These are phyloP conservation scores for Ceraclea dissimilis DNA, from an alignment of 2,888 invertebrate species.

Conservation along the genomic window DNA sequence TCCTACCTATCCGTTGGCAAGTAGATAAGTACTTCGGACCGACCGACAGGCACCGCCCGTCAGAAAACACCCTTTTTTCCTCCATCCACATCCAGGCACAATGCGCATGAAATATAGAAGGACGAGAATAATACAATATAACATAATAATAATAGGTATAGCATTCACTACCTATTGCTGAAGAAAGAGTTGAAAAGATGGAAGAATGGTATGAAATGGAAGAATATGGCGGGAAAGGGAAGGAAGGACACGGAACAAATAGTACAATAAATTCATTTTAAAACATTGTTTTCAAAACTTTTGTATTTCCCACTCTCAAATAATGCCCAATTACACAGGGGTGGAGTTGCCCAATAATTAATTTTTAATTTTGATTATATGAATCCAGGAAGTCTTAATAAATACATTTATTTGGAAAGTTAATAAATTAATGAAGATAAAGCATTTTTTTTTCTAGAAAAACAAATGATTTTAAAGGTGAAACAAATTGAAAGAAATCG, in stretches of 20 bases:
- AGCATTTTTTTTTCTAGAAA: too few species aligned
- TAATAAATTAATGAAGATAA: too few species aligned
- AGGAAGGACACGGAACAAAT: constrained; percentile 19
- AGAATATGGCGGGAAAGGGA: neutral
- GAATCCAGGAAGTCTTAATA: too few species aligned
- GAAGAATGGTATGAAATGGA: constrained; percentile 4
- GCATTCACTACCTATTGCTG: neutral
- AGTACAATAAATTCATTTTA: constrained; percentile 26
- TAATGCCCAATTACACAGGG: constrained; percentile 4
- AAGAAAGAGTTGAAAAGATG: constrained; percentile 24
- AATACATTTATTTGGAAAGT: too few species aligned
- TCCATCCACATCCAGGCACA: constrained; percentile 10
- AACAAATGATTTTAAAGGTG: too few species aligned
- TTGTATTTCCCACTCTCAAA: constrained; percentile 6
- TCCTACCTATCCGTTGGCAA: too few species aligned
- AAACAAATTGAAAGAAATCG: too few species aligned
- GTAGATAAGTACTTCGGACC: too few species aligned
- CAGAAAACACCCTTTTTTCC: too few species aligned
- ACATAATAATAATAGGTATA: too few species aligned
- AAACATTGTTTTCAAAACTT: constrained; percentile 24
- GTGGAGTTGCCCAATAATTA: neutral
- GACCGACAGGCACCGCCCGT: too few species aligned
- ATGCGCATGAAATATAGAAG: constrained; percentile 25
- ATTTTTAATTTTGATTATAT: too few species aligned
- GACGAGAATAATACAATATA: constrained; percentile 23